Conservation (phyloP, 2,113 vertebrate species). For the Prochilodus magdalenae region DNA sequence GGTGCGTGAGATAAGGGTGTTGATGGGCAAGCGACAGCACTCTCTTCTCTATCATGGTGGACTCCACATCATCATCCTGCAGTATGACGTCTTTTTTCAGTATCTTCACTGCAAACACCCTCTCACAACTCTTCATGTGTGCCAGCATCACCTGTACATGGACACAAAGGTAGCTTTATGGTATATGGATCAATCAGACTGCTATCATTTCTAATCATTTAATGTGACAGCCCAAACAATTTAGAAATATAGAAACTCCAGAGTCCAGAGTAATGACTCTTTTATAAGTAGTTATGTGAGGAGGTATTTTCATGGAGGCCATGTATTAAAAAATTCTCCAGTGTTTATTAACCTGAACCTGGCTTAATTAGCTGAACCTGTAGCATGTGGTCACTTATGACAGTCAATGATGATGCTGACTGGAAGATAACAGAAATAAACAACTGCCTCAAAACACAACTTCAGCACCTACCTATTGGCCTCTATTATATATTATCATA, state of each 20-base stretch:
- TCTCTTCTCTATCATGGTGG: conserved; percentile 96
- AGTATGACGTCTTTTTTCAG: conserved; percentile 97
- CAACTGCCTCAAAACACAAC: too few species aligned
- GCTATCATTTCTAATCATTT: background rate
- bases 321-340: too few species aligned
- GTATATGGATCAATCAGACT: background rate
- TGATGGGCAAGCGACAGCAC: conserved; percentile 88
- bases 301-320: too few species aligned
- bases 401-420: too few species aligned
- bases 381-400: background rate
- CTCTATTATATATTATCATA: too few species aligned
- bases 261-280: too few species aligned
- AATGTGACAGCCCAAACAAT: background rate
- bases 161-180: background rate
- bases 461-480: too few species aligned
- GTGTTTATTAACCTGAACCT: background rate
- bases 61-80: conserved; percentile 97
- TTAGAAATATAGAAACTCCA: too few species aligned
- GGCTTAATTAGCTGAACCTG: background rate
- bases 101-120: conserved; percentile 94
- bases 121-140: conserved; percentile 82
- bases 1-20: conserved; percentile 95
- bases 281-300: too few species aligned
- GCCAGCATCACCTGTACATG: conserved; percentile 90
- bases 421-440: too few species aligned